A percentile compares a stretch with the other conserved stretches of the same genome.
These are phyloP conservation scores for Nasonia vitripennis DNA, from an alignment of 1,140 invertebrate species.

Conservation along the genomic window DNA sequence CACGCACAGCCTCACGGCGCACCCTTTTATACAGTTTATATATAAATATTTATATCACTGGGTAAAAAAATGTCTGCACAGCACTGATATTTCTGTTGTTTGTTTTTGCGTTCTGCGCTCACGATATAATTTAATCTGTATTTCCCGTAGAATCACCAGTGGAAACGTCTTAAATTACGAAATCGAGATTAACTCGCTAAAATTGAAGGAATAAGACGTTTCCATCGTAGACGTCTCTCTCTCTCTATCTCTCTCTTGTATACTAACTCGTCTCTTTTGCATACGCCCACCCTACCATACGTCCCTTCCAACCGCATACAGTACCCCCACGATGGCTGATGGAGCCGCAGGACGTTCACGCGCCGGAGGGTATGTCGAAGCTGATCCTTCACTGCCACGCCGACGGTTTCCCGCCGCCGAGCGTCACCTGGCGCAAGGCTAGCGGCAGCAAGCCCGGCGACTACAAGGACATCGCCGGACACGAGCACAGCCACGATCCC, in stretches of 20 bases:
- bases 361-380: slow-evolving; percentile 86
- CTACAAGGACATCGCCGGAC: slow-evolving; percentile 85
- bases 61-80: slow-evolving; percentile 67
- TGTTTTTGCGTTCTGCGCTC: background rate
- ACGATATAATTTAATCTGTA: background rate
- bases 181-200: background rate
- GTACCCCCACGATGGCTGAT: slow-evolving; percentile 94
- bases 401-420: slow-evolving; percentile 91
- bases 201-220: background rate
- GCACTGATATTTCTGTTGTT: slow-evolving; percentile 61
- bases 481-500: slow-evolving; percentile 73
- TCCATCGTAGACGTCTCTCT: background rate
- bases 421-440: slow-evolving; percentile 91
- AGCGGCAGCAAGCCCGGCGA: slow-evolving; percentile 87
- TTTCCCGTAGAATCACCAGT: background rate
- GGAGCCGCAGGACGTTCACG: slow-evolving; percentile 90
- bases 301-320: slow-evolving; percentile 64
- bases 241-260: too few relatives aligned
- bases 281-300: background rate
- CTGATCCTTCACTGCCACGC: slow-evolving; percentile 92
- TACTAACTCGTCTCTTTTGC: background rate
- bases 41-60: slow-evolving; percentile 45
- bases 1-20: slow-evolving; percentile 54
- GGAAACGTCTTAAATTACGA: slow-evolving; percentile 3
- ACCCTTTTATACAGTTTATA: slow-evolving; percentile 37